Conservation (phyloP, 2,888 invertebrate genomes). For the Sarcophaga carnaria region DNA sequence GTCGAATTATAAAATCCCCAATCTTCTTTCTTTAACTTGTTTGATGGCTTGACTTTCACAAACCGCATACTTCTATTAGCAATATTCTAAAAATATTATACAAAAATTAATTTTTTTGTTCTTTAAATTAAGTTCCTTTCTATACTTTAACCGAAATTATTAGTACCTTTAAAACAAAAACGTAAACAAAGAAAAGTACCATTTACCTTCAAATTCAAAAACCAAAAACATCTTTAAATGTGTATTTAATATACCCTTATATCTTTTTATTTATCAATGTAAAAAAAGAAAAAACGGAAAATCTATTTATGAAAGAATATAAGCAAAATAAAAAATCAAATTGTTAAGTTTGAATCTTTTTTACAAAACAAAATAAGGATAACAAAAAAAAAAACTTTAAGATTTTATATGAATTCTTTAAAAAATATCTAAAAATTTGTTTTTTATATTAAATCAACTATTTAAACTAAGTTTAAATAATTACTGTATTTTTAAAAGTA, state of each 20-base stretch:
- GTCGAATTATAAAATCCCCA: too few relatives aligned
- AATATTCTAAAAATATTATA: conserved; percentile 69
- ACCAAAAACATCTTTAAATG: conserved; percentile 35
- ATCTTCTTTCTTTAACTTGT: not conserved
- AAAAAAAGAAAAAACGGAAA: not conserved
- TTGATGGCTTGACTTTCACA: conserved; percentile 14
- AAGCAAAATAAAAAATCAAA: conserved; percentile 63
- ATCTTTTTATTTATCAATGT: conserved; percentile 32
- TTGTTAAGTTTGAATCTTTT: conserved; percentile 75
- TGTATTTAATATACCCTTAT: conserved; percentile 57
- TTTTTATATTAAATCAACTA: conserved; percentile 73
- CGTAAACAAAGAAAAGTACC: conserved; percentile 26
- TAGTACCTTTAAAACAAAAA: conserved; percentile 57
- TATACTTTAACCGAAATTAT: not conserved
- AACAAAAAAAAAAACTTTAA: conserved; percentile 45
- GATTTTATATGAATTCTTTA: conserved; percentile 65
- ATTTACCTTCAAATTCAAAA: conserved; percentile 53
- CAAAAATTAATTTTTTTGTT: not conserved
- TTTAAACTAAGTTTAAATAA: conserved; percentile 70
- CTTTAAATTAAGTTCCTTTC: not conserved
- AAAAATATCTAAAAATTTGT: conserved; percentile 73
- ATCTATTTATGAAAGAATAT: conserved; percentile 50
- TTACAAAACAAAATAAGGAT: conserved; percentile 64
- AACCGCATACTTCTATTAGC: conserved; percentile 73
- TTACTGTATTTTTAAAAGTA: conserved; percentile 60